Base-by-base conservation (phyloP, 2,888 invertebrate species). In the Xestoiulus laeticollis region DNA sequence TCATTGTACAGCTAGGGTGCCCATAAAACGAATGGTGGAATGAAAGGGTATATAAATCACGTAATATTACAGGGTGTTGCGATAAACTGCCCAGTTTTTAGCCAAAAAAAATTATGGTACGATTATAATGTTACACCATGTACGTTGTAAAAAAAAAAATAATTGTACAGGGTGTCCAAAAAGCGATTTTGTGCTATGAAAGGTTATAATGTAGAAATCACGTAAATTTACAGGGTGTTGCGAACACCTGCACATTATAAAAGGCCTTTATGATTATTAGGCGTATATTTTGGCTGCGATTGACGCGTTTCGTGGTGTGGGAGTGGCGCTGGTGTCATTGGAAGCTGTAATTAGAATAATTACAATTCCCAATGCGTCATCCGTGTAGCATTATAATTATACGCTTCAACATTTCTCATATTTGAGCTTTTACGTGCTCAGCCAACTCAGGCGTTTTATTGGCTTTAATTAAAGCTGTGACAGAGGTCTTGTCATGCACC, bases 311-410 rank as follows among this genome's bases (percentile, higher is more conserved):
- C 14, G 2, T 78, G 78, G 30, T 14, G 78, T 8, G 14, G 78
- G 78, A 78, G 78, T 30, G 78, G 78, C 78, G 78, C 30, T 78
- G 30, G 78, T 78, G 78, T 78, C 78, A 78, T 30, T 78, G 78
- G 30, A 19, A 30, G 30, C 68, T 78, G 78, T 78, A 78, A 78
- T 78, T 78, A 78, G 78, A 78, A 78, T 78, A 78, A 78, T 78
- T 78, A 78, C 30, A 3, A 78, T 78, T 78, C 78, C 14, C 30
- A 30, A 26, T 78, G 78, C 78, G 78, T 78, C 78, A 78, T 78
- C 30, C 78, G 78, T 78, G 78, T 78, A 78, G 78, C 78, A 78
- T 78, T 78, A 30, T 78, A 78, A 78, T 78, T 78, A 78, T 78
- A 78, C 78, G 78, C 78, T 22, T 78, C 30, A 30, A 78, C 78